Evolutionary conservation across 35 echinoderm and acorn worm genomes (phyloP), one percentile per base, ranked within the genome.

Genomic region (Lytechinus variegatus): DNA sequence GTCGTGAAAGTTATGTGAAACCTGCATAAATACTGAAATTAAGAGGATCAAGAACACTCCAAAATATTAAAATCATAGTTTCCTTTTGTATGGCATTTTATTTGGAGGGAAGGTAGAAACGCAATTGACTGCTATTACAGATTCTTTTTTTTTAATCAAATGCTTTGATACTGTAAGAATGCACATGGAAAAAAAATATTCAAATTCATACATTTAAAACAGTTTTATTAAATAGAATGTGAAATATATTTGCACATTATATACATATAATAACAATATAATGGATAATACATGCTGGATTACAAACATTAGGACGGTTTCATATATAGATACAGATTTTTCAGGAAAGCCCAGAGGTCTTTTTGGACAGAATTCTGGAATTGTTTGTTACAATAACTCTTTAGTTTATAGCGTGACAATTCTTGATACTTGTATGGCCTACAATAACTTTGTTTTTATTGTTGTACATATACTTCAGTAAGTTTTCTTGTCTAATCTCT

Each of bases 151-250:
- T 44, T 12, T 1, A 44, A 79, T 16, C 2, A 44, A 44, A 44
- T n/a, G 66, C 66, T 24, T 24, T 4, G 24, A 24, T 72, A 24
- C 4, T 24, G 21, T 79, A 6, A 24, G 16, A 79, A n/a, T 24
- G 8, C 66, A 79, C 4, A 79, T 7, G 66, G n/a, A 79, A 24
- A 79, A 6, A 8, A 79, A 24, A 24, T 1, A 24, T 1, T 79
- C 19, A 79, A 24, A 24, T 44, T 24, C 6, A 21, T 71, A 5
- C 19, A 24, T 8, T 79, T 79, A 79, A 24, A 79, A 79, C 66
- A 79, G 24, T 79, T 44, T 79, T 79, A 79, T 79, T 79, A 79
- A 79, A 79, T 79, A 79, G n/a, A 79, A 52, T 91, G 44, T 91
- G 10, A 52, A 14, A 53, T 91, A 54, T 91, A 24, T 91, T 53